Evolutionary conservation across 2,888 invertebrate genomes (phyloP).

Genomic region (Priocnemis perturbator): DNA sequence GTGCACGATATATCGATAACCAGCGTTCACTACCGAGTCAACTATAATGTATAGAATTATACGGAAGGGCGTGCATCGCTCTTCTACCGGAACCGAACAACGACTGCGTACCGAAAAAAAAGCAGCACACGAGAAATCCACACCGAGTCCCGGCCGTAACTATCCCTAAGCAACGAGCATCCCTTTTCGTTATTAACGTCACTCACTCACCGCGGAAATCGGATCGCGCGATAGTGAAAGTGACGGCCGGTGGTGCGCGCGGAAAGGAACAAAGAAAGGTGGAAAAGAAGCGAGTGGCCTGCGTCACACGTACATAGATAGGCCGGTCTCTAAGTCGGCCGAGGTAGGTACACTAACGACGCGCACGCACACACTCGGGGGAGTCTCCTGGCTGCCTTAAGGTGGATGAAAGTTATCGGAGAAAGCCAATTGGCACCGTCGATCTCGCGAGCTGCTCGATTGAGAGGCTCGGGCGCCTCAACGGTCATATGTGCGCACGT

Average conservation of each 20-base stretch:
- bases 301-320: no score
- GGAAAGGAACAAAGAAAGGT: constrained; percentile 70
- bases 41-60: no score
- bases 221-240: constrained; percentile 72
- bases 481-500: neutral
- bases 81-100: no score
- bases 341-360: constrained; percentile 16
- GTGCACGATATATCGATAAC: no score
- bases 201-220: constrained; percentile 49
- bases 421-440: constrained; percentile 72
- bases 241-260: constrained; percentile 52
- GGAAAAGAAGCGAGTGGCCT: constrained; percentile 57
- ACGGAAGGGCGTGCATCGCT: no score
- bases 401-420: constrained; percentile 74
- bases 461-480: constrained; percentile 13
- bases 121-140: neutral
- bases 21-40: no score
- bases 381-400: constrained; percentile 46
- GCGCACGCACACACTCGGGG: constrained; percentile 9
- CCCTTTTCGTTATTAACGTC: constrained; percentile 3
- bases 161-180: neutral
- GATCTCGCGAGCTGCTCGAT: constrained; percentile 38
- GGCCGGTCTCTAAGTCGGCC: no score
- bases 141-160: no score
- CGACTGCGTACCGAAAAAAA: no score